These are phyloP conservation scores for Oceanodroma leucorhoa DNA, from an alignment of 2,797 vertebrate genomes.

Conservation along the genomic window DNA sequence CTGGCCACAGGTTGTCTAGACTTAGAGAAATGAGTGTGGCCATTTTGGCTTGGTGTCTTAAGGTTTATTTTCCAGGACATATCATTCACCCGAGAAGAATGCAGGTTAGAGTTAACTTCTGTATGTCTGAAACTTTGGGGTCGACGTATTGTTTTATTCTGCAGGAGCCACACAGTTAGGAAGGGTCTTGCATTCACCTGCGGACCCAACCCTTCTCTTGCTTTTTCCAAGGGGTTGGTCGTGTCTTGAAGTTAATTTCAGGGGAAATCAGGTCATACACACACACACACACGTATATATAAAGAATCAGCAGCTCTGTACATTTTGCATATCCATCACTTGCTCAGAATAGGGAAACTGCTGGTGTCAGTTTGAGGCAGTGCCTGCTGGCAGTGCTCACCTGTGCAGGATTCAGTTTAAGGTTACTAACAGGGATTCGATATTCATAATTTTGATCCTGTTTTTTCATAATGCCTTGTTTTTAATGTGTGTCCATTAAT, in stretches of 20 bases:
- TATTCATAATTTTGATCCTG: not conserved
- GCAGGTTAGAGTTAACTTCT: not conserved
- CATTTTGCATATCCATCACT: not conserved
- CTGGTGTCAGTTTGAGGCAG: not conserved
- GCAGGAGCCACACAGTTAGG: not conserved
- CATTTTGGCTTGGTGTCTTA: not conserved
- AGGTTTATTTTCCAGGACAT: not conserved
- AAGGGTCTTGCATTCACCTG: not conserved
- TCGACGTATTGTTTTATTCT: fast-evolving
- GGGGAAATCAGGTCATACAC: not conserved
- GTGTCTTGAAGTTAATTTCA: not conserved
- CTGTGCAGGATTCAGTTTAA: not conserved
- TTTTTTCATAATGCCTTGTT: not conserved
- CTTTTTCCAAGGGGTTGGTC: not conserved
- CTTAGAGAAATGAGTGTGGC: not conserved
- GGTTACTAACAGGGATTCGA: not conserved
- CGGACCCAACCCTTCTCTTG: not conserved
- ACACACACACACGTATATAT: fast-evolving
- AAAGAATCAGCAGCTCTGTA: not conserved
- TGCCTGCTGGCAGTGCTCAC: not conserved
- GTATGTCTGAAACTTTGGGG: not conserved
- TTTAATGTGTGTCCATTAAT: not conserved
- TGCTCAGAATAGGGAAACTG: not conserved
- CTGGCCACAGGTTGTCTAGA: not conserved
- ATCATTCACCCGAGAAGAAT: not conserved